Evolutionary conservation across 2,888 invertebrate species (phyloP).

Genomic region (Drosophila nigricruria): DNA sequence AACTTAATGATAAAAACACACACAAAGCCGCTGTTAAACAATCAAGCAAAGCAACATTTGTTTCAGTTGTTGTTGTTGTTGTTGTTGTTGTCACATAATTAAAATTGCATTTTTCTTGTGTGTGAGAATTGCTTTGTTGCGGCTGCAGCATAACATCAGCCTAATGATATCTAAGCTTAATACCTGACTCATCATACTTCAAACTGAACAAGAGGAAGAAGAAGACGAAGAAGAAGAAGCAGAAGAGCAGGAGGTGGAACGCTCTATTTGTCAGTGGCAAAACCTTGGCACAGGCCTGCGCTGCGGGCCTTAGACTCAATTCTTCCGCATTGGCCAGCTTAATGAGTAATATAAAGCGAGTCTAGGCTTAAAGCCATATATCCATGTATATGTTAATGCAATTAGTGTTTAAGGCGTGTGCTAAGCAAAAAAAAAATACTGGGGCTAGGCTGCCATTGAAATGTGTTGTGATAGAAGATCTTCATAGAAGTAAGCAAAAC

Average conservation of each 20-base stretch:
- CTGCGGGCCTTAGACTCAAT: slow-evolving; percentile 35
- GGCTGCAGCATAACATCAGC: slow-evolving; percentile 24
- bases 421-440: neutral
- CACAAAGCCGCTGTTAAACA: slow-evolving; percentile 20
- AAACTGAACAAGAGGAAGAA: neutral
- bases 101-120: slow-evolving; percentile 62
- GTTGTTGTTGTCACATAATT: slow-evolving; percentile 55
- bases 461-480: neutral
- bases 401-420: slow-evolving; percentile 49
- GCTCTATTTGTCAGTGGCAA: slow-evolving; percentile 30
- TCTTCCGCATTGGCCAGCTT: slow-evolving; percentile 50
- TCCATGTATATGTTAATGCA: slow-evolving; percentile 14
- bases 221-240: neutral
- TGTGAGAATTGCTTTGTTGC: slow-evolving; percentile 51
- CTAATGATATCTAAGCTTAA: slow-evolving; percentile 3
- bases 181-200: slow-evolving; percentile 15
- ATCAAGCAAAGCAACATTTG: slow-evolving; percentile 16
- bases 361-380: slow-evolving; percentile 1
- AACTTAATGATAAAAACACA: slow-evolving; percentile 39
- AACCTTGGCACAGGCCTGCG: slow-evolving; percentile 24
- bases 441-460: slow-evolving; percentile 22
- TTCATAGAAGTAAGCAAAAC: slow-evolving; percentile 1
- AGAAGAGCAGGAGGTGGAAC: neutral
- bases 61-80: slow-evolving; percentile 14
- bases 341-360: slow-evolving; percentile 9